Conservation (phyloP, 2,113 vertebrate genomes). For the Crotophaga sulcirostris region DNA sequence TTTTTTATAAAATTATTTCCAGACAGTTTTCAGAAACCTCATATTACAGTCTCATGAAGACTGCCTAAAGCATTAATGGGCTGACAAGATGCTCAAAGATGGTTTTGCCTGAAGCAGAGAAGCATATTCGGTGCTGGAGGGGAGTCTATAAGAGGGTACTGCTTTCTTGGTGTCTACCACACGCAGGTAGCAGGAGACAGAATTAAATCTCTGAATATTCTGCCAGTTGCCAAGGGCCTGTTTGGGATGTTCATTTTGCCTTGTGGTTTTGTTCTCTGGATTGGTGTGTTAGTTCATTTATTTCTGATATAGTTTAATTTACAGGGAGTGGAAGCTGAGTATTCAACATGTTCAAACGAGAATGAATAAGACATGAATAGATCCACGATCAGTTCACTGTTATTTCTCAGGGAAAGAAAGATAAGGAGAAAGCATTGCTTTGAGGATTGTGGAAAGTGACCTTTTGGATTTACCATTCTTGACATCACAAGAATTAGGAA, state of each 20-base stretch:
- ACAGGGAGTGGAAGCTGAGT: neutral
- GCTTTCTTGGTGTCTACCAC: neutral
- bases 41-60: neutral
- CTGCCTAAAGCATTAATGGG: neutral
- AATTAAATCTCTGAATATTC: neutral
- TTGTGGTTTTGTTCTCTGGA: neutral
- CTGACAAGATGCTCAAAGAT: neutral
- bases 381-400: neutral
- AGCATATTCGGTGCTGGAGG: neutral
- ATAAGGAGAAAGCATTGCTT: neutral
- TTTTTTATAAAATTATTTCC: neutral
- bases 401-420: neutral
- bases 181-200: neutral
- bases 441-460: neutral
- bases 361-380: neutral
- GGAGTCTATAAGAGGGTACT: neutral
- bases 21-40: neutral
- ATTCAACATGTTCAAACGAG: neutral
- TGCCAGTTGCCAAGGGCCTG: neutral
- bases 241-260: neutral
- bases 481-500: conserved; percentile 22
- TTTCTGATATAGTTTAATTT: neutral
- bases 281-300: neutral
- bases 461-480: conserved; percentile 1
- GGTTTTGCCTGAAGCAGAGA: neutral